Percentiles rank a stretch among this genome's conserved stretches.
phyloP scores from a whole-genome alignment of 64 coral and sea anemone genomes.

The Pocillopora verrucosa region DNA sequence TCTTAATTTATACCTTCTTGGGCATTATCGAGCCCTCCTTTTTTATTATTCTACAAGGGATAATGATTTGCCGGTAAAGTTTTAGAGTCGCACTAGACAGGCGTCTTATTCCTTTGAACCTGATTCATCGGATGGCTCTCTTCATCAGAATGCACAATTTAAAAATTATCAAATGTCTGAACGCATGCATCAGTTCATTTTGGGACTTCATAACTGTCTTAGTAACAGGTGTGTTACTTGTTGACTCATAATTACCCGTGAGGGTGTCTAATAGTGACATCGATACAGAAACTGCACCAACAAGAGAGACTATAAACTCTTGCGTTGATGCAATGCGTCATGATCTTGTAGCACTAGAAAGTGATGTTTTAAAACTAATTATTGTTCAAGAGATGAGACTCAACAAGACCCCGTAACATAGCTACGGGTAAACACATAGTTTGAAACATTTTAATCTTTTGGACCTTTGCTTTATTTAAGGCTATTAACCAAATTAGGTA shows the following conservation, averaged over 20 bases:
- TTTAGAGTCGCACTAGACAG: too few relatives aligned
- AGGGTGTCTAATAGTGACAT: neutral
- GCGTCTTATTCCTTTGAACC: too few relatives aligned
- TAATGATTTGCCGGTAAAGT: too few relatives aligned
- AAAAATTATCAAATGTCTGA: neutral
- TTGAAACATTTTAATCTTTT: neutral
- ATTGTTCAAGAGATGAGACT: neutral
- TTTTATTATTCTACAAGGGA: too few relatives aligned
- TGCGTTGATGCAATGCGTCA: neutral
- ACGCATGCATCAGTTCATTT: neutral
- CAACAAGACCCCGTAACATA: constrained; percentile 3
- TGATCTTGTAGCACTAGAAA: neutral
- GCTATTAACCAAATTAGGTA: too few relatives aligned
- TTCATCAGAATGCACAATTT: neutral
- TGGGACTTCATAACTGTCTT: neutral
- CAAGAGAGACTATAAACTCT: neutral
- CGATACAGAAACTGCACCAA: neutral
- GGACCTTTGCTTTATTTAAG: neutral
- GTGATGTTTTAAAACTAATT: neutral
- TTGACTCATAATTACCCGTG: neutral
- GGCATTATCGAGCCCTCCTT: too few relatives aligned
- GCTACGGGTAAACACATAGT: neutral
- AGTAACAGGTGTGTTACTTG: neutral
- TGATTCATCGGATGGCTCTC: neutral
- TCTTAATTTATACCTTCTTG: too few relatives aligned